Conservation (phyloP, 2,797 vertebrate species). For the Megaceryle alcyon region DNA sequence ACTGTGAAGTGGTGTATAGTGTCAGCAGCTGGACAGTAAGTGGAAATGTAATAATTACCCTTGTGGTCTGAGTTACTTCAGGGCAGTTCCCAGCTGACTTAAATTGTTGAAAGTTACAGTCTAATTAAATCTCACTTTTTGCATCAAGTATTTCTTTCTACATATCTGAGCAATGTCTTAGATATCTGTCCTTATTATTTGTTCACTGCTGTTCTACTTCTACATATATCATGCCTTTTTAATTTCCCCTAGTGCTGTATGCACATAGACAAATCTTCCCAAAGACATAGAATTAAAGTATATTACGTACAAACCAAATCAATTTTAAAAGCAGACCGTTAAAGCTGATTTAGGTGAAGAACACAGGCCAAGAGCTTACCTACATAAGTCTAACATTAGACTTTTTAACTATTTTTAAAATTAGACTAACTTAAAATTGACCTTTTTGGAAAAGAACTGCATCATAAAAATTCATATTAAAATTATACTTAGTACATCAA, state of each 20-base stretch:
- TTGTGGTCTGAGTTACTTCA: neutral
- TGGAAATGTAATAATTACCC: neutral
- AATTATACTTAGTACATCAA: neutral
- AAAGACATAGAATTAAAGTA: neutral
- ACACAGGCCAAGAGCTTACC: neutral
- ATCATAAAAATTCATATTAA: neutral
- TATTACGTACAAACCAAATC: neutral
- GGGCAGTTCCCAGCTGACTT: neutral
- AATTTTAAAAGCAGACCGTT: neutral
- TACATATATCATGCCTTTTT: neutral
- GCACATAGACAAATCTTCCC: neutral
- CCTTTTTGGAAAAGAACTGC: neutral
- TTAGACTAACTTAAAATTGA: neutral
- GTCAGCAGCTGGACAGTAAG: conserved; percentile 24
- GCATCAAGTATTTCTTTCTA: neutral
- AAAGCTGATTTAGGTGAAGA: neutral
- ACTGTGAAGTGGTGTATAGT: neutral
- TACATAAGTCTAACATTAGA: neutral
- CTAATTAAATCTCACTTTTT: conserved; percentile 16
- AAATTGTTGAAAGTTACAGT: conserved; percentile 7
- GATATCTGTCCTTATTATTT: neutral
- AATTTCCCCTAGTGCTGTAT: neutral
- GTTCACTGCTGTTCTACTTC: neutral
- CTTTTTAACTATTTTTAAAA: neutral
- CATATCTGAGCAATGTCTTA: neutral